Evolutionary conservation across 1,140 invertebrate species (phyloP), one percentile per base, ranked within the genome.

Genomic region (Leptopilina boulardi): DNA sequence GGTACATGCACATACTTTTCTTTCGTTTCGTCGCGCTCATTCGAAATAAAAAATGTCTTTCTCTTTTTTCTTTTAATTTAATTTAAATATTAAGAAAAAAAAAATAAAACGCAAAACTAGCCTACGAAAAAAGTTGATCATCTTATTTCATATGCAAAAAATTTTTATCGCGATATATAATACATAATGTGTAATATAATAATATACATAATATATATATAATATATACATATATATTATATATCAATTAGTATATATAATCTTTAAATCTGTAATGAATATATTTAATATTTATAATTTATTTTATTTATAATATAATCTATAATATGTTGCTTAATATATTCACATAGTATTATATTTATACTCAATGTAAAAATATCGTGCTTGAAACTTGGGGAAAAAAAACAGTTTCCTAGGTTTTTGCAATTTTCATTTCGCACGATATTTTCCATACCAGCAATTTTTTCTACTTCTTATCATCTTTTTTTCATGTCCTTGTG

Each of bases 371-470:
- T 47, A 77, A 80, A 77, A 77, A 80, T 80, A 77, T 70, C 70
- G 56, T 80, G 75, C 71, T 6, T 38, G 3, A 38, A 23, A 41
- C n/a, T 21, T 26, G n/a, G 15, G 19, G 26, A 18, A 42, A 51
- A 47, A 18, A 42, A 51, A n/a, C n/a, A 54, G 54, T 23, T 13
- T 77, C 41, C 71, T 80, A 77, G 38, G 76, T 80, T 59, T n/a
- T 13, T 71, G 41, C 78, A 77, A 79, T 77, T 75, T 79, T 79
- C n/a, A n/a, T 44, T 70, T 77, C 51, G 75, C 71, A 75, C 70
- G 54, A 71, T 76, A 78, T 44, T 70, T 59, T 15, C 75, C 23
- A 34, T 56, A 11, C 75, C 23, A 34, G 77, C 72, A 70, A 72
- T 71, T 75, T 51, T 51, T n/a, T 51, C 15, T 51, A 51, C n/a